phyloP scores from a whole-genome alignment of 2,113 vertebrate species.

The Neolamprologus caudopunctatus region DNA sequence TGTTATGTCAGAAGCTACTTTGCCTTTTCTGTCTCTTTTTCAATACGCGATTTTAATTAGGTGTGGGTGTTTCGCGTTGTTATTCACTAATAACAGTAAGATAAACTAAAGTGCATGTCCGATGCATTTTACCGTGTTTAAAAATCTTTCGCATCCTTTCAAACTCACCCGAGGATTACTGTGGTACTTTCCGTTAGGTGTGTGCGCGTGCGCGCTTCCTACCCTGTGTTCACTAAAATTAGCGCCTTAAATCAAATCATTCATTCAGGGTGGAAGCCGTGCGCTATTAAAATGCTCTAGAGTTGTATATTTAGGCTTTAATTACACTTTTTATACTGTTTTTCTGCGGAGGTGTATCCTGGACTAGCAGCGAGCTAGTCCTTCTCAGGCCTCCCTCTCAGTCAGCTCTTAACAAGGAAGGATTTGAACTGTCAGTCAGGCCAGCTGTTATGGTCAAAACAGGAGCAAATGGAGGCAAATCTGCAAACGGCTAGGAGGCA shows the following conservation, averaged over 20 bases:
- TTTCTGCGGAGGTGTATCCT: slow-evolving; percentile 18
- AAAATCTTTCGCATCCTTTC: background rate
- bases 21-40: background rate
- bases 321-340: background rate
- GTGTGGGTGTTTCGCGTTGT: background rate
- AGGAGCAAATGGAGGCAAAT: slow-evolving; percentile 10
- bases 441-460: slow-evolving; percentile 32
- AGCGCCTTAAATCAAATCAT: slow-evolving; percentile 14
- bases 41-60: background rate
- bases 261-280: background rate
- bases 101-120: background rate
- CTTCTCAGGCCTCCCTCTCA: slow-evolving; percentile 14
- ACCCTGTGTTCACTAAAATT: slow-evolving; percentile 9
- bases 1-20: background rate
- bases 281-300: rapidly evolving
- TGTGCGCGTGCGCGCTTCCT: slow-evolving; percentile 49
- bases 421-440: slow-evolving; percentile 31
- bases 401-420: slow-evolving; percentile 6
- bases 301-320: background rate
- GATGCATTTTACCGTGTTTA: background rate
- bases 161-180: background rate
- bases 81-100: background rate
- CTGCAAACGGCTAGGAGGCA: background rate
- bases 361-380: slow-evolving; percentile 16
- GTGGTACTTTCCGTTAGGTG: slow-evolving; percentile 58